Conservation (phyloP, 2,888 invertebrate genomes). For the Tetanocera ferruginea region DNA sequence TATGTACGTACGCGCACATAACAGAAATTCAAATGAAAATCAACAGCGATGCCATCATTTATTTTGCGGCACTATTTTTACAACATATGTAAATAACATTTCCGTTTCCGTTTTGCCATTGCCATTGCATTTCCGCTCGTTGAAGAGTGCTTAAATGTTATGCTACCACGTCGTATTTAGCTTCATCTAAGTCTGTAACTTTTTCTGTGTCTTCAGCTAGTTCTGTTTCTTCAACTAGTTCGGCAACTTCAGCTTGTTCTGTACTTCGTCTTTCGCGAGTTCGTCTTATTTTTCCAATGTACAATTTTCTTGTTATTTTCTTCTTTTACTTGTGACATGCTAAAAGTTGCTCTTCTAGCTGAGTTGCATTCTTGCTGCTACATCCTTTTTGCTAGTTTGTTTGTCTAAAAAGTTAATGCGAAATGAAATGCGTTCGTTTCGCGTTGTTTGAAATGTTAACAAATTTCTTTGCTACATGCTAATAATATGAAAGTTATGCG, state of each 20-base stretch:
- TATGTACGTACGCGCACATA: too few species aligned
- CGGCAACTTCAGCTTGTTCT: not conserved
- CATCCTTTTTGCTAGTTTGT: not conserved
- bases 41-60: too few species aligned
- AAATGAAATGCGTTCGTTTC: slow-evolving; percentile 35
- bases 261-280: not conserved
- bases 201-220: not conserved
- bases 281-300: not conserved
- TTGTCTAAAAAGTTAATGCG: slow-evolving; percentile 34
- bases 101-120: slow-evolving; percentile 20
- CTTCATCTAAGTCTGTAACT: not conserved
- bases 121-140: slow-evolving; percentile 17
- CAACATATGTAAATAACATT: slow-evolving; percentile 31
- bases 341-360: slow-evolving; percentile 12
- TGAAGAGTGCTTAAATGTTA: not conserved
- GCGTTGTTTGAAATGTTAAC: slow-evolving; percentile 33
- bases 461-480: slow-evolving; percentile 19
- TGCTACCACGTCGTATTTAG: not conserved
- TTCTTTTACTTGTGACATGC: slow-evolving; percentile 9
- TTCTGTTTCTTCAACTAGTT: not conserved
- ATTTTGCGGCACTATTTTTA: not conserved
- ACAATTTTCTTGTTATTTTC: too few species aligned
- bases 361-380: not conserved
- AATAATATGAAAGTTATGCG: slow-evolving; percentile 19
- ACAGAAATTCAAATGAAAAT: too few species aligned